These are phyloP conservation scores for Drosophila tristis DNA, from an alignment of 1,140 invertebrate species.

Conservation along the genomic window DNA sequence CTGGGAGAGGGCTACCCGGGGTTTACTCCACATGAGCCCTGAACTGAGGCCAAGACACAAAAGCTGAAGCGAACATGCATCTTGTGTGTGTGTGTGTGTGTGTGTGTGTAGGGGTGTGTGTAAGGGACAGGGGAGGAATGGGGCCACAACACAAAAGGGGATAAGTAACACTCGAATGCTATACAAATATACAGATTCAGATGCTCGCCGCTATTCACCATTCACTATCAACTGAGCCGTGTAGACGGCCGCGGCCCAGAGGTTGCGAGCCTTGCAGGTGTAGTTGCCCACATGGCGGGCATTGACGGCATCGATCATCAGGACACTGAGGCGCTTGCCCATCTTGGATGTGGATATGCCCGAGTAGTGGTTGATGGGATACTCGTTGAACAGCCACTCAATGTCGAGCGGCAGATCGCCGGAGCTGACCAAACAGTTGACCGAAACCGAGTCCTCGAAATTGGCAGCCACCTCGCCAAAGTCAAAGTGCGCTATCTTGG, in stretches of 20 bases:
- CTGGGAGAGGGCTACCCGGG: too few relatives aligned
- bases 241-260: constrained; percentile 85
- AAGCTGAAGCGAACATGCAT: constrained; percentile 65
- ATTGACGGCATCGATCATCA: constrained; percentile 85
- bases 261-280: constrained; percentile 88
- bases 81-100: constrained; percentile 44
- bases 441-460: constrained; percentile 87
- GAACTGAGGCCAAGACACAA: constrained; percentile 35
- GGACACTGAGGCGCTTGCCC: constrained; percentile 86
- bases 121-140: constrained; percentile 3
- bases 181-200: constrained; percentile 20
- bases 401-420: constrained; percentile 88
- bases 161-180: constrained; percentile 58
- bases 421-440: constrained; percentile 87
- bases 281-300: constrained; percentile 87
- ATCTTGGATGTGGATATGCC: constrained; percentile 86
- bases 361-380: constrained; percentile 79
- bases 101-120: constrained; percentile 28
- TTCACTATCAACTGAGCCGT: constrained; percentile 77
- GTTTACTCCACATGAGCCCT: neutral
- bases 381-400: constrained; percentile 87
- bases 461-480: constrained; percentile 87
- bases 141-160: constrained; percentile 18
- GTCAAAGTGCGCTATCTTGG: constrained; percentile 87
- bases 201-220: constrained; percentile 55